A percentile compares a stretch with the other conserved stretches of the same genome.
Evolutionary conservation across 2,888 invertebrate species (phyloP).

Genomic region (Onchidella celtica): DNA sequence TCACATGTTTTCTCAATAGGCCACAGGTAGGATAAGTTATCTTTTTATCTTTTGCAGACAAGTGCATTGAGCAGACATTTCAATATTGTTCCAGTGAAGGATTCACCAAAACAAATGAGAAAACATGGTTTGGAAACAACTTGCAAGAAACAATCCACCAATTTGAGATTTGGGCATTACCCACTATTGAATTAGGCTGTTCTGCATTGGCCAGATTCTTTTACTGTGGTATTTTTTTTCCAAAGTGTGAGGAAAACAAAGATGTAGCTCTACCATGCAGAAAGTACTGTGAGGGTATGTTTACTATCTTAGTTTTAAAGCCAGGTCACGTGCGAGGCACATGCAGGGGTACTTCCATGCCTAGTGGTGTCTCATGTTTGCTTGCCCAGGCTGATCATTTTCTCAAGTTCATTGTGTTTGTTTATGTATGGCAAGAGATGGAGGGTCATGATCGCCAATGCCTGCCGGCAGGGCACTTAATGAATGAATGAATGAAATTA

Average conservation of each 20-base stretch:
- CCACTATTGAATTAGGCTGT: constrained; percentile 46
- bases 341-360: no score
- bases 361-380: no score
- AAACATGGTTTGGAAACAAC: constrained; percentile 55
- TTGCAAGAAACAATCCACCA: constrained; percentile 39
- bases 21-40: no score
- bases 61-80: constrained; percentile 53
- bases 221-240: constrained; percentile 64
- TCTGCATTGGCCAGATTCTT: constrained; percentile 57
- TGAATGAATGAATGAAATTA: no score
- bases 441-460: no score
- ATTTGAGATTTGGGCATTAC: constrained; percentile 52
- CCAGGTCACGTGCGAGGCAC: no score
- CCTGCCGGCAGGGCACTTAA: no score
- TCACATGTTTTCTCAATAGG: no score
- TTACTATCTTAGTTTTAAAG: no score
- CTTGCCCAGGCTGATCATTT: no score
- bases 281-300: constrained; percentile 63
- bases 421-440: no score
- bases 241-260: constrained; percentile 57
- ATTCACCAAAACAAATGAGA: constrained; percentile 56
- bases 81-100: constrained; percentile 56
- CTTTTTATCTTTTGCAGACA: constrained; percentile 46
- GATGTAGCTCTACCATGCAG: constrained; percentile 59
- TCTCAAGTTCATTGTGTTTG: no score